Evolutionary conservation across 2,113 vertebrate genomes (phyloP).

Genomic region (Azemiops feae): DNA sequence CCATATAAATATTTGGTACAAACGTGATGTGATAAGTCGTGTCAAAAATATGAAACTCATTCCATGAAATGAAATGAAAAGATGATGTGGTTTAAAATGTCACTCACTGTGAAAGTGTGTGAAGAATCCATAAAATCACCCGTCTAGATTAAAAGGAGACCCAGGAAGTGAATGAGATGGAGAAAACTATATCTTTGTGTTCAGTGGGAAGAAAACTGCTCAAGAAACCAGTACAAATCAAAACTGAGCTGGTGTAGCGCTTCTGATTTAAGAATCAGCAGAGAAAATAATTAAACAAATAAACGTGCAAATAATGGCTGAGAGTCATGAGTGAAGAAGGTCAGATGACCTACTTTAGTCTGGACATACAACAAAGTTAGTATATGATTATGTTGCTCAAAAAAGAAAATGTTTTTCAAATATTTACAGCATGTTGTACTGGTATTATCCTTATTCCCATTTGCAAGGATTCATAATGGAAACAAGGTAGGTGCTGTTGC

Average conservation of each 20-base stretch:
- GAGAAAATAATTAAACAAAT: background rate
- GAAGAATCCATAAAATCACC: slow-evolving; percentile 11
- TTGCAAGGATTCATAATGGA: too few relatives aligned
- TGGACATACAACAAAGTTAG: background rate
- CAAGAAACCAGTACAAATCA: accelerated
- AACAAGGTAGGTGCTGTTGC: background rate
- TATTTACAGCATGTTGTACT: background rate
- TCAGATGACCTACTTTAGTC: too few relatives aligned
- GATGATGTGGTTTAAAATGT: background rate
- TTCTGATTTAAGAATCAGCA: background rate
- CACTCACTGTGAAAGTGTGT: background rate
- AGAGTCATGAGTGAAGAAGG: background rate
- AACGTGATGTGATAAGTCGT: background rate
- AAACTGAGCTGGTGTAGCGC: background rate
- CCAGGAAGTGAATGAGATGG: background rate
- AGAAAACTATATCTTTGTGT: background rate
- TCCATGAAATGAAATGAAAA: background rate
- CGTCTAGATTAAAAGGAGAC: background rate
- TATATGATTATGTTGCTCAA: background rate
- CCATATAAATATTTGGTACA: background rate
- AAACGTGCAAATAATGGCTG: background rate
- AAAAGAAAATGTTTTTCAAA: background rate
- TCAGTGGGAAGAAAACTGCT: background rate
- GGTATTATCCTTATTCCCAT: background rate
- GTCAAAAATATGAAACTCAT: slow-evolving; percentile 20